Conservation (phyloP, 2,113 vertebrate species). For the Lophochroa leadbeateri region DNA sequence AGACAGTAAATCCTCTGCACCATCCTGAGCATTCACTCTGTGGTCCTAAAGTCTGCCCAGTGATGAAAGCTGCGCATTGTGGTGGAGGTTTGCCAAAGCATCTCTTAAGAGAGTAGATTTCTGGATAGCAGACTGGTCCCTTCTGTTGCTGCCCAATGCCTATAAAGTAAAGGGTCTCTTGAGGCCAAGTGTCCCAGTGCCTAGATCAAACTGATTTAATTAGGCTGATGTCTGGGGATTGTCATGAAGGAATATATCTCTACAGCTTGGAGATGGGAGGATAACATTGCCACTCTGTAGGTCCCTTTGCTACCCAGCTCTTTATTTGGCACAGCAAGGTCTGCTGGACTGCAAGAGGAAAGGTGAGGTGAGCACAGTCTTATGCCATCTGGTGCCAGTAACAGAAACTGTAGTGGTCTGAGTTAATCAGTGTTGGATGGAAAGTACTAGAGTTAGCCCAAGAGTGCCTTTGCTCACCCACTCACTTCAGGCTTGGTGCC, state of each 20-base stretch:
- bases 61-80: accelerated
- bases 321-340: background rate
- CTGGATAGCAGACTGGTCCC: background rate
- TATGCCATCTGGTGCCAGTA: background rate
- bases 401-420: background rate
- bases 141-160: background rate
- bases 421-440: background rate
- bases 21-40: too few relatives aligned
- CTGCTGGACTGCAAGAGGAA: background rate
- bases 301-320: background rate
- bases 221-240: background rate
- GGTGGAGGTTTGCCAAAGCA: background rate
- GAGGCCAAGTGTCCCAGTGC: background rate
- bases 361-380: background rate
- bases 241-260: background rate
- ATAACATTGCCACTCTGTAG: background rate
- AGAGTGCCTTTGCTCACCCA: background rate
- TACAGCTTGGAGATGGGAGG: background rate
- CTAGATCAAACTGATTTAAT: background rate
- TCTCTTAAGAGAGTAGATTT: background rate
- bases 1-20: background rate
- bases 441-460: background rate
- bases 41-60: background rate
- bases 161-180: background rate
- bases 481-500: background rate